Conservation (phyloP, 2,113 vertebrate species). For the Rousettus leschenaultii region DNA sequence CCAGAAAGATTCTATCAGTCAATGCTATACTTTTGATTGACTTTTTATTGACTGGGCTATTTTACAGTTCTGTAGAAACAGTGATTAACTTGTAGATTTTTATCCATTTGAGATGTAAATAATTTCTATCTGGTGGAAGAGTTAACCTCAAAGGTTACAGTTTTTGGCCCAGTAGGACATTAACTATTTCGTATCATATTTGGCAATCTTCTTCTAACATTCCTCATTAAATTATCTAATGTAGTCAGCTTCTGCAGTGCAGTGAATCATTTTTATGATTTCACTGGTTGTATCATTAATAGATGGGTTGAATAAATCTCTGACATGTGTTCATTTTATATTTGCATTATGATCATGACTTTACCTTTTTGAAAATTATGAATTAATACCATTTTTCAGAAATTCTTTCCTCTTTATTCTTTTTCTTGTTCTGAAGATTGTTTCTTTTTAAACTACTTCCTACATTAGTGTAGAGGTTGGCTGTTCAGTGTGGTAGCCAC, state of each 20-base stretch:
- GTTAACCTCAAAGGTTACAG: neutral
- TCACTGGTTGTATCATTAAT: neutral
- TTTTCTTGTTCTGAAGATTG: neutral
- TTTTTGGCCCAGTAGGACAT: neutral
- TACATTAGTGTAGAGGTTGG: neutral
- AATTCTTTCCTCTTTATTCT: neutral
- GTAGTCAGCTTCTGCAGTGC: neutral
- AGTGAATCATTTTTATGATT: neutral
- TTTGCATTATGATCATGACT: neutral
- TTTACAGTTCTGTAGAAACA: neutral
- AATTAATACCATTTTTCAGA: neutral
- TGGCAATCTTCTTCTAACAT: neutral
- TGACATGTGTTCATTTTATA: neutral
- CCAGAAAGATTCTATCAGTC: neutral
- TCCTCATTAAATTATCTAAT: neutral
- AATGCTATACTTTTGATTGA: neutral
- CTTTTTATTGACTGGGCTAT: neutral
- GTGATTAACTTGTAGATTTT: neutral
- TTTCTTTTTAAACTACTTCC: neutral
- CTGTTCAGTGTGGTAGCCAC: neutral
- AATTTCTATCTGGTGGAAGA: neutral
- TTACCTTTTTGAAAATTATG: conserved; percentile 11
- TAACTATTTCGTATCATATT: neutral
- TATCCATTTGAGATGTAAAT: neutral
- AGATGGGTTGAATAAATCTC: neutral